Evolutionary conservation across 1,140 invertebrate genomes (phyloP), one percentile per base, ranked within the genome.

Genomic region (Linepithema humile): DNA sequence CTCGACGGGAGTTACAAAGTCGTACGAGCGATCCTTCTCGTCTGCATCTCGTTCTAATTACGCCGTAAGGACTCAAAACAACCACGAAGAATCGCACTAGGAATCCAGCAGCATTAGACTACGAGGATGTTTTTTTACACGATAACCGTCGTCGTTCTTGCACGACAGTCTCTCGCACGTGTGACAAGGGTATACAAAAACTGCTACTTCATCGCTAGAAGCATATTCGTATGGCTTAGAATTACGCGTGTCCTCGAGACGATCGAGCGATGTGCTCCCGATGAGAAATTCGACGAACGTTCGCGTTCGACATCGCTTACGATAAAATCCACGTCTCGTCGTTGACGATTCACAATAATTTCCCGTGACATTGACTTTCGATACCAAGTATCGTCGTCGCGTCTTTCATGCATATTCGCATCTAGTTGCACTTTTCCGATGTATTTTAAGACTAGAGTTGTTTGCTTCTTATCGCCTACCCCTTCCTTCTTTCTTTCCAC

Each of bases 1-100:
- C 75, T 80, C 75, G 32, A 78, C 40, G 59, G 70, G 50, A 7
- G n/a, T 75, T 26, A 43, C 40, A 23, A 48, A 69, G 48, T 50
- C 75, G 17, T 20, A 55, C 32, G 67, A 35, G n/a, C 48, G 45
- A 12, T 67, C 48, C 48, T 32, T 55, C 32, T 69, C 64, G 38
- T 43, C 17, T 29, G 35, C 20, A 45, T 1, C n/a, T 67, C 60
- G 10, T 26, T 29, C 20, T 43, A 26, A 67, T 77, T 40, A 40
- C 43, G 35, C 23, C 48, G 45, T 35, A 40, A 69, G 23, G 48
- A 55, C 64, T 80, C 75, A 48, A 80, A 43, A 53, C 10, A 5
- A 67, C 9, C 45, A 53, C 74, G 43, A 67, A 38, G 43, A 38
- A 78, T 77, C 40, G 45, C 60, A n/a, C 60, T 65, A 62, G 60